Evolutionary conservation across 2,797 vertebrate species (phyloP).

Genomic region (Salmo trutta): DNA sequence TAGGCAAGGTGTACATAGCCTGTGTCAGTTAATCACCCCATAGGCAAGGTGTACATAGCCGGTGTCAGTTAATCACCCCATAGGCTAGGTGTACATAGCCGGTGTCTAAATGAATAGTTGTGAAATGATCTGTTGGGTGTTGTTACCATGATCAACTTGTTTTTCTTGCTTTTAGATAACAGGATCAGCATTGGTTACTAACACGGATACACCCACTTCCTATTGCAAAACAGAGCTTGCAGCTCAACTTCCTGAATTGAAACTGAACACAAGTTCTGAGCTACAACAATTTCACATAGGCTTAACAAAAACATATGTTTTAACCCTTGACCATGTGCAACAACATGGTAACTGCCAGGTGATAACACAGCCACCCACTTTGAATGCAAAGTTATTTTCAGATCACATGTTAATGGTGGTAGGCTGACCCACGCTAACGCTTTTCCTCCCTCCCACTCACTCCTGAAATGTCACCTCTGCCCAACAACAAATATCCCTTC

Average conservation of each 20-base stretch:
- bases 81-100: neutral
- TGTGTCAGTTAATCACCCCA: neutral
- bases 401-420: conserved; percentile 51
- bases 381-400: conserved; percentile 70
- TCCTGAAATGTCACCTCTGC: conserved; percentile 69
- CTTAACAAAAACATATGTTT: neutral
- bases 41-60: neutral
- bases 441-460: conserved; percentile 46
- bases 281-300: neutral
- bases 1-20: neutral
- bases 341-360: neutral
- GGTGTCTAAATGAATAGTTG: neutral
- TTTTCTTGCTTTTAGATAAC: conserved; percentile 31
- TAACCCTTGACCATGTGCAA: neutral
- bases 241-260: conserved; percentile 46
- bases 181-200: conserved; percentile 33
- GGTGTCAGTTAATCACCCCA: neutral
- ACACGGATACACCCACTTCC: conserved; percentile 48
- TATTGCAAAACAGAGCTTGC: conserved; percentile 52
- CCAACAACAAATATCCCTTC: conserved; percentile 53
- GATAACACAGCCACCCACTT: neutral
- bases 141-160: conserved; percentile 15
- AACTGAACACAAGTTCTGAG: conserved; percentile 24
- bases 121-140: too few relatives aligned
- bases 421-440: conserved; percentile 45